Percentiles rank a stretch among this genome's conserved stretches.
Evolutionary conservation across 2,888 invertebrate genomes (phyloP).

Genomic region (Amphipoea oculea): DNA sequence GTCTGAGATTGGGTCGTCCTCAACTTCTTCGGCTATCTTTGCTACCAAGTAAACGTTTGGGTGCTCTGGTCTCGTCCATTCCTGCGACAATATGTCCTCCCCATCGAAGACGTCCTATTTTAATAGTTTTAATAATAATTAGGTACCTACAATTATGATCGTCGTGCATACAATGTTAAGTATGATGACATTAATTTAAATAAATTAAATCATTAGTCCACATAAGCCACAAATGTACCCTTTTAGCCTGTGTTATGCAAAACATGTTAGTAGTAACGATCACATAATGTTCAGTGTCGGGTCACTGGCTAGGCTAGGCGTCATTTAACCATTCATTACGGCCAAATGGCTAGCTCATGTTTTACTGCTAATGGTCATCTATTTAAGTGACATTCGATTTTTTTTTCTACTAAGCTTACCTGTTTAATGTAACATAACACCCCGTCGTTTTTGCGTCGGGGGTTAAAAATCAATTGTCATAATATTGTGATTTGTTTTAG

Average conservation of each 20-base stretch:
- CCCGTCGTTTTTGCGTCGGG: too few species aligned
- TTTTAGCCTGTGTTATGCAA: slow-evolving; percentile 46
- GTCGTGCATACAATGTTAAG: neutral
- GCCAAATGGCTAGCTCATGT: slow-evolving; percentile 45
- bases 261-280: slow-evolving; percentile 50
- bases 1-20: neutral
- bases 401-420: neutral
- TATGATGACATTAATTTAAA: slow-evolving; percentile 10
- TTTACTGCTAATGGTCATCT: slow-evolving; percentile 36
- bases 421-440: neutral
- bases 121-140: neutral
- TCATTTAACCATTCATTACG: slow-evolving; percentile 53
- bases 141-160: neutral
- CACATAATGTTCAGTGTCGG: slow-evolving; percentile 50
- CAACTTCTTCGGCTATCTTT: too few species aligned
- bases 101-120: neutral
- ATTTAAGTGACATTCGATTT: slow-evolving; percentile 1
- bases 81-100: too few species aligned
- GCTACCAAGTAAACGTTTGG: neutral
- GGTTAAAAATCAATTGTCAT: neutral
- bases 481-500: neutral
- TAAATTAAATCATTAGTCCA: slow-evolving; percentile 34
- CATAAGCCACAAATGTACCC: slow-evolving; percentile 11
- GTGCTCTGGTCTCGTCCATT: neutral
- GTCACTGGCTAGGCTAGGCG: slow-evolving; percentile 40